These are phyloP conservation scores for Glaucidium brasilianum DNA, from an alignment of 2,113 vertebrate genomes.

Conservation along the genomic window DNA sequence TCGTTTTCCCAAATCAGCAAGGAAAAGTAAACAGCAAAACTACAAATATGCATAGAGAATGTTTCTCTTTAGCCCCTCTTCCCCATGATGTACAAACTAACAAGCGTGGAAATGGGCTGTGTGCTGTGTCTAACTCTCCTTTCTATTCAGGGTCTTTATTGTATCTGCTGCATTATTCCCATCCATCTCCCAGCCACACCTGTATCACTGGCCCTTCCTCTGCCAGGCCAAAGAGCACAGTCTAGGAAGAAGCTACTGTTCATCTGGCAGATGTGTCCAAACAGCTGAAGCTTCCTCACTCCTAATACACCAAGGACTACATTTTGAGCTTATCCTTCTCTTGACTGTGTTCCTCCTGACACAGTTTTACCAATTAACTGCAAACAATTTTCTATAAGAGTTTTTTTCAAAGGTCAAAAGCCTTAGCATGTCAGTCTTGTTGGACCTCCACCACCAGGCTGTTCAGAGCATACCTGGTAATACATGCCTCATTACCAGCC, in stretches of 20 bases:
- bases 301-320: not conserved
- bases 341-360: not conserved
- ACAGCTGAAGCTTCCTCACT: not conserved
- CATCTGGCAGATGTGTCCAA: not conserved
- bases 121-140: not conserved
- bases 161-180: not conserved
- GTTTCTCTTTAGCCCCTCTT: not conserved
- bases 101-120: not conserved
- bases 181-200: not conserved
- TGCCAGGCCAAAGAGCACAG: not conserved
- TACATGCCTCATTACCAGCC: not conserved
- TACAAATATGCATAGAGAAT: not conserved
- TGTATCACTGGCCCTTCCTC: not conserved
- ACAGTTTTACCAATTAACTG: not conserved
- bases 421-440: accelerated
- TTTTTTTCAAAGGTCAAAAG: not conserved
- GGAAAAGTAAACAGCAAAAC: not conserved
- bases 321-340: not conserved
- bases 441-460: not conserved
- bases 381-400: not conserved
- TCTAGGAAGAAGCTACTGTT: not conserved
- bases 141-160: not conserved
- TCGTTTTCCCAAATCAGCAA: not conserved
- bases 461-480: not conserved
- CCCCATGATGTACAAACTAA: not conserved